phyloP scores from a whole-genome alignment of 2,113 vertebrate genomes.

The Lepus americanus region DNA sequence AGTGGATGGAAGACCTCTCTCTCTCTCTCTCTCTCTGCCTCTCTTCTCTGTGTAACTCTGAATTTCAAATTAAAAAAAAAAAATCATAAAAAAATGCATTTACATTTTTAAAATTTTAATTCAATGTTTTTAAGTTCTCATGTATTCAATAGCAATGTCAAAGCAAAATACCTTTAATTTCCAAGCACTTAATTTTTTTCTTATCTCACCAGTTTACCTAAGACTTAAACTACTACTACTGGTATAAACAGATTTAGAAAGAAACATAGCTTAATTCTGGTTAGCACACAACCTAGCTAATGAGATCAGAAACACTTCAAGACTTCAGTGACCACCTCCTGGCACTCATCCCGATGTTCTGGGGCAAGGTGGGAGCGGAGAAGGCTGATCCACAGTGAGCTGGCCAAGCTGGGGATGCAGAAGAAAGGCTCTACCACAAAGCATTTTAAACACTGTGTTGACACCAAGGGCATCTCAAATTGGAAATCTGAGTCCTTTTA shows the following conservation, averaged over 20 bases:
- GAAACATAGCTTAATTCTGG: conserved; percentile 42
- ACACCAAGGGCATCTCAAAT: neutral
- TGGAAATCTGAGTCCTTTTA: neutral
- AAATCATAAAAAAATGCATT: too few relatives aligned
- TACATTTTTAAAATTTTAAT: conserved; percentile 38
- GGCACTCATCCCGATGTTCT: neutral
- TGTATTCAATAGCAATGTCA: neutral
- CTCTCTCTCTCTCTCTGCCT: too few relatives aligned
- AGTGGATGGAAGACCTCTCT: too few relatives aligned
- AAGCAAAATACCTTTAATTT: conserved; percentile 43
- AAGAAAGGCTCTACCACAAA: neutral
- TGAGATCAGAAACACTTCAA: neutral
- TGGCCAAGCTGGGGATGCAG: neutral
- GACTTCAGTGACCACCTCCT: neutral
- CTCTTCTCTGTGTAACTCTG: too few relatives aligned
- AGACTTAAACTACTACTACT: conserved; percentile 37
- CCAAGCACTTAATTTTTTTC: conserved; percentile 36
- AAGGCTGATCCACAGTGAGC: neutral
- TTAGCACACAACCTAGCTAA: neutral
- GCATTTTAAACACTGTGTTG: neutral
- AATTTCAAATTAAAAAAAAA: too few relatives aligned
- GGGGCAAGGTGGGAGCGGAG: neutral
- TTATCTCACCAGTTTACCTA: conserved; percentile 9
- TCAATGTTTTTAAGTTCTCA: conserved; percentile 2
- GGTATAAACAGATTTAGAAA: conserved; percentile 51